Conservation (phyloP, 2,888 invertebrate genomes). For the Hydropsyche betteni region DNA sequence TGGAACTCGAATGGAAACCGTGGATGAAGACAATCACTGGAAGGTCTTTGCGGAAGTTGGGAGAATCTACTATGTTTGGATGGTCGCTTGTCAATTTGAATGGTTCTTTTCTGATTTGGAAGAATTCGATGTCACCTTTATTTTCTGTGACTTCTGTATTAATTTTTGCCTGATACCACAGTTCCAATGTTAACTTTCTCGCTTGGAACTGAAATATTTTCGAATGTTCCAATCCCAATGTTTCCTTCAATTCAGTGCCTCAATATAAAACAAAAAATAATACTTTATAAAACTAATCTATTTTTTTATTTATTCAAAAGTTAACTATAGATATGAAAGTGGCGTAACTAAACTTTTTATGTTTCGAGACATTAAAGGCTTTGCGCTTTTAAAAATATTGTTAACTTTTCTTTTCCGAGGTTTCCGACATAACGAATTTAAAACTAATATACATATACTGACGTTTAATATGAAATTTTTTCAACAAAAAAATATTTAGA, state of each 20-base stretch:
- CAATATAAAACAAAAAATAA: background rate
- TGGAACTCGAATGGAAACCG: conserved; percentile 56
- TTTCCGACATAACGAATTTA: too few species aligned
- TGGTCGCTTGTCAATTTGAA: background rate
- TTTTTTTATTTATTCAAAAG: too few species aligned
- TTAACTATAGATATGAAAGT: background rate
- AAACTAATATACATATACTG: too few species aligned
- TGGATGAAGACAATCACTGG: conserved; percentile 59
- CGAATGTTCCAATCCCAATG: background rate
- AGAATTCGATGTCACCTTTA: background rate
- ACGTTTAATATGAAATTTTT: too few species aligned
- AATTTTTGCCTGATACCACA: background rate
- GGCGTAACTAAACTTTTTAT: background rate
- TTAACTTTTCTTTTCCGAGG: too few species aligned
- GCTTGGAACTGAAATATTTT: background rate
- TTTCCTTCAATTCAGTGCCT: background rate
- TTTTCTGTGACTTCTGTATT: background rate
- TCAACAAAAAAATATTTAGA: too few species aligned
- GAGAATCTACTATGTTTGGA: background rate
- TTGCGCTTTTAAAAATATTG: too few species aligned
- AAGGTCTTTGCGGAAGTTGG: background rate
- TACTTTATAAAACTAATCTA: background rate
- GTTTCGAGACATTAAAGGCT: too few species aligned
- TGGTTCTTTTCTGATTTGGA: background rate
- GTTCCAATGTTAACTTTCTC: background rate